These are phyloP conservation scores for Brachionus sp. DNA, from an alignment of 1,140 invertebrate genomes.

Conservation along the genomic window DNA sequence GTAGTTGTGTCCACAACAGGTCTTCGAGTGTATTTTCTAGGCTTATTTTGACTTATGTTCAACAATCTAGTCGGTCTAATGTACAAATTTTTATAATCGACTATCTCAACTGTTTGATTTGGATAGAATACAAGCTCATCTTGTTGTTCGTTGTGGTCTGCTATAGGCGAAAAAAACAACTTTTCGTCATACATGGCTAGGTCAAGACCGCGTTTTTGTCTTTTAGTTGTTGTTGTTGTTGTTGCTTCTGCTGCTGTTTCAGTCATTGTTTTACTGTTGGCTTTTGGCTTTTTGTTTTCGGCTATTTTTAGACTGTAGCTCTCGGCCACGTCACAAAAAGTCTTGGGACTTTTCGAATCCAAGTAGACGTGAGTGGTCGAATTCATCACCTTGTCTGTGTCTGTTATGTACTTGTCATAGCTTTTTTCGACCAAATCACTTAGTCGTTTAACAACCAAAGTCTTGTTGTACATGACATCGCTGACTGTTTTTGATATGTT, in stretches of 20 bases:
- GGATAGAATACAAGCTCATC: not conserved
- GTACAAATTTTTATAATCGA: not conserved
- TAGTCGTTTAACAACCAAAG: constrained; percentile 3
- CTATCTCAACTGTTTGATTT: not conserved
- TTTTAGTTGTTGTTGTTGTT: not conserved
- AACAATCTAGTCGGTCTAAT: not conserved
- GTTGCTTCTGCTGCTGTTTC: too few species aligned
- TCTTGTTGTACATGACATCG: constrained; percentile 41
- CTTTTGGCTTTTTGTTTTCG: not conserved
- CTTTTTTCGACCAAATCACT: constrained; percentile 14
- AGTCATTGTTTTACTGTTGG: not conserved
- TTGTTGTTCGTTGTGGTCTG: not conserved
- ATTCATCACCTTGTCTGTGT: constrained; percentile 35
- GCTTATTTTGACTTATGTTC: not conserved
- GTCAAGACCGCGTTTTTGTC: not conserved
- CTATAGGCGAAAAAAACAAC: not conserved
- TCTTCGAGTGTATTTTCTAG: not conserved
- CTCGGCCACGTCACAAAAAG: constrained; percentile 30
- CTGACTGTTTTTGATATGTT: constrained; percentile 35
- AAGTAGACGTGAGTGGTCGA: constrained; percentile 17
- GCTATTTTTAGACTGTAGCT: not conserved
- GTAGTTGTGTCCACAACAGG: not conserved
- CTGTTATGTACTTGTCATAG: not conserved
- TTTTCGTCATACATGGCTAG: not conserved
- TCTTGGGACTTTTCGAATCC: constrained; percentile 31